Percentiles rank a stretch among this genome's conserved stretches.
Evolutionary conservation across 64 coral and sea anemone genomes (phyloP).

Genomic region (Platygyra sinensis): DNA sequence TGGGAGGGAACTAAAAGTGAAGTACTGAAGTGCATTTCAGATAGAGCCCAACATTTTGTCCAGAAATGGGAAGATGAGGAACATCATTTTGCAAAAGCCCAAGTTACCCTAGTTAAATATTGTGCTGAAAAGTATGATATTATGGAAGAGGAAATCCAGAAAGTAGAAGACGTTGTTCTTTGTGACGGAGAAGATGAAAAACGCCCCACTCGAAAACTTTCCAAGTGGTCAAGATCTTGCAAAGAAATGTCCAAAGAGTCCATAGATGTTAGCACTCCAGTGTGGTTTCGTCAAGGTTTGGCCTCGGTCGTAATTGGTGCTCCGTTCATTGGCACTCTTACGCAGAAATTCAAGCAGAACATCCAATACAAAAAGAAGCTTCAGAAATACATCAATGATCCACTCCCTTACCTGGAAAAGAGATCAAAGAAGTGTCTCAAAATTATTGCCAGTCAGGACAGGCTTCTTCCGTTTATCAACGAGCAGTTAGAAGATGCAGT

Average conservation of each 20-base stretch:
- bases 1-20: not conserved
- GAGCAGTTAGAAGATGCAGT: not conserved
- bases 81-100: not conserved
- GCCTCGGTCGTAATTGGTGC: constrained; percentile 7
- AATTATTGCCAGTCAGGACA: not conserved
- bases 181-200: not conserved
- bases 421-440: not conserved
- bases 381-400: not conserved
- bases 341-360: not conserved
- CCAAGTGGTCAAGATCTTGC: too few relatives aligned
- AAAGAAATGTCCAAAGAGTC: not conserved
- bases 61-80: constrained; percentile 53
- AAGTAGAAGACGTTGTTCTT: not conserved
- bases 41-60: not conserved
- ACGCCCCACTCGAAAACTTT: not conserved
- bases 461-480: not conserved
- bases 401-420: not conserved
- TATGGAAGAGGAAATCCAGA: not conserved
- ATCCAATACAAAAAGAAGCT: not conserved
- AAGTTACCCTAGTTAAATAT: not conserved
- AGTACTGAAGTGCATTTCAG: not conserved
- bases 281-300: constrained; percentile 21
- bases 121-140: constrained; percentile 3
- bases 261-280: constrained; percentile 4
- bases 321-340: not conserved